A percentile compares a stretch with the other conserved stretches of the same genome.
Conservation (phyloP, 2,888 invertebrate genomes). For the Iselma pallidipennis region DNA sequence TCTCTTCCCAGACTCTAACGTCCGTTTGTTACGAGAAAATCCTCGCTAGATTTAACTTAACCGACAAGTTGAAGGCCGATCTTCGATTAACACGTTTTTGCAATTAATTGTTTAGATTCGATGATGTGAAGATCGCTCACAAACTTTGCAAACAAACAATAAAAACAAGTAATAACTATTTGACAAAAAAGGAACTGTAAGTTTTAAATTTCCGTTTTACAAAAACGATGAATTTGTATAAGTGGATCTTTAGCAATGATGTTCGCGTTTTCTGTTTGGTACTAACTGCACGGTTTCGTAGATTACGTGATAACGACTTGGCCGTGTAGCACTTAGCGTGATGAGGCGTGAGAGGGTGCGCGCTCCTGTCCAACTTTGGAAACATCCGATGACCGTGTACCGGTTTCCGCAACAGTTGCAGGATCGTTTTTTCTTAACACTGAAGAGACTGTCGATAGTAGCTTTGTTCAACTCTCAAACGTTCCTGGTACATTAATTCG, state of each 20-base stretch:
- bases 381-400: not conserved
- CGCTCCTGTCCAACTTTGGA: not conserved
- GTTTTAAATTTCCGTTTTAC: too few relatives aligned
- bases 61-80: not conserved
- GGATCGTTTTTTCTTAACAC: not conserved
- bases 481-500: not conserved
- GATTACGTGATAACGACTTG: not conserved
- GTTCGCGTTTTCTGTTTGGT: not conserved
- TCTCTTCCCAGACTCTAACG: slow-evolving; percentile 23
- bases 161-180: not conserved
- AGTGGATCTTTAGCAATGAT: not conserved
- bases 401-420: not conserved
- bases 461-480: not conserved
- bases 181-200: too few relatives aligned
- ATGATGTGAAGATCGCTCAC: not conserved
- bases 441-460: not conserved
- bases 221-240: not conserved
- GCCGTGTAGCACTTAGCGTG: not conserved
- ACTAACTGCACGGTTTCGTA: not conserved
- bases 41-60: slow-evolving; percentile 2
- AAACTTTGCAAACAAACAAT: not conserved
- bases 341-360: not conserved
- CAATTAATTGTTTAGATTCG: slow-evolving; percentile 5
- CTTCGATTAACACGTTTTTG: not conserved
- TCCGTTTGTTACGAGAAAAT: slow-evolving; percentile 23